Conservation (phyloP, 2,113 vertebrate genomes). For the Suricata suricatta region DNA sequence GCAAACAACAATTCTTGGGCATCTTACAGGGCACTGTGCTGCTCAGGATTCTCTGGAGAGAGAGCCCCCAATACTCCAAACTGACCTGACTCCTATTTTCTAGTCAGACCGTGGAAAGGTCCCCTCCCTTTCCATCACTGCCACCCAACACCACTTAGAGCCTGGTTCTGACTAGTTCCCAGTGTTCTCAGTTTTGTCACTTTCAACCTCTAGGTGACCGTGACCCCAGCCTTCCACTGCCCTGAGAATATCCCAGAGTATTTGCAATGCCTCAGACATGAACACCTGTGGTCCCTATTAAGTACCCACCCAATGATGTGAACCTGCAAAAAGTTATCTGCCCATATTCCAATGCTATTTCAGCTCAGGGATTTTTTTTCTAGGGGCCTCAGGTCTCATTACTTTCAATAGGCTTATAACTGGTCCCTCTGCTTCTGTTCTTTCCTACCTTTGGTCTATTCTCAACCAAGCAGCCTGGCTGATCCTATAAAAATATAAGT, state of each 20-base stretch:
- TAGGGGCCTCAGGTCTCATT: neutral
- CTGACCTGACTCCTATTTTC: neutral
- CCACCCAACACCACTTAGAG: neutral
- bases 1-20: neutral
- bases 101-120: neutral
- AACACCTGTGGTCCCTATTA: neutral
- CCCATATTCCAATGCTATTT: too few relatives aligned
- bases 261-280: neutral
- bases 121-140: neutral
- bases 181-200: neutral
- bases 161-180: neutral
- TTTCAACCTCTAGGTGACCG: neutral
- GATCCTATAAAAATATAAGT: neutral
- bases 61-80: too few relatives aligned
- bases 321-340: neutral
- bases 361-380: neutral
- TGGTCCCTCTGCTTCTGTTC: neutral
- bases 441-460: neutral
- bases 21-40: neutral
- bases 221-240: neutral
- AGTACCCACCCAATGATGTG: neutral
- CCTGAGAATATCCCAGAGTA: neutral
- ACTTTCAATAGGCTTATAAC: neutral
- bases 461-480: neutral
- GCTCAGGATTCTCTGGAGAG: neutral